Conservation (phyloP, 2,113 vertebrate genomes). For the Periophthalmodon schlosseri region DNA sequence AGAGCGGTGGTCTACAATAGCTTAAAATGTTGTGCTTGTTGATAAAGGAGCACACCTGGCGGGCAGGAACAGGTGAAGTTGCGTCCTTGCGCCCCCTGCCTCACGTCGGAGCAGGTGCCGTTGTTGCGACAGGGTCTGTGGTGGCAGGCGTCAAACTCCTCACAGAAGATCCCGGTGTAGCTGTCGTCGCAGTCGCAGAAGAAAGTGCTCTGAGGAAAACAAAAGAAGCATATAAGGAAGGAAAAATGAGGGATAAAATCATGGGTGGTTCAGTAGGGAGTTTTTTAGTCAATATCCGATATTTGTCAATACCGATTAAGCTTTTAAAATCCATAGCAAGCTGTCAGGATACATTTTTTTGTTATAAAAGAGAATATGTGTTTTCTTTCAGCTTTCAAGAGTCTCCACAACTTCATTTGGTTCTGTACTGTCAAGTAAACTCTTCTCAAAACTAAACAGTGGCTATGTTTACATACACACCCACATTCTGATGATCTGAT, state of each 20-base stretch:
- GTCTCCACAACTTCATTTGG: neutral
- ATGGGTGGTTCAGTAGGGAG: too few species aligned
- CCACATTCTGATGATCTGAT: too few species aligned
- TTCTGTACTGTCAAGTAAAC: too few species aligned
- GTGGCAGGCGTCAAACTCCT: slow-evolving; percentile 93
- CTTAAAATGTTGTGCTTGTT: neutral
- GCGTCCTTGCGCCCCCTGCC: slow-evolving; percentile 82
- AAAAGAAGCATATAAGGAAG: neutral
- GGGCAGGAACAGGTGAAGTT: slow-evolving; percentile 89
- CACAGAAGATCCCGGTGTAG: slow-evolving; percentile 87
- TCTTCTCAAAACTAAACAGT: too few species aligned
- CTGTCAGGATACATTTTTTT: too few species aligned
- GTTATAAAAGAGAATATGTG: too few species aligned
- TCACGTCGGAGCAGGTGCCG: slow-evolving; percentile 82
- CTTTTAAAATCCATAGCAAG: too few species aligned
- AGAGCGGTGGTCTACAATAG: neutral
- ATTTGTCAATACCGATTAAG: too few species aligned
- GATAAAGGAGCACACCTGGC: slow-evolving; percentile 74
- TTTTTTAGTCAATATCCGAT: too few species aligned
- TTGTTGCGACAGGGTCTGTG: slow-evolving; percentile 87
- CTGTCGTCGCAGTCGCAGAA: slow-evolving; percentile 88
- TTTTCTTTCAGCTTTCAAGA: neutral
- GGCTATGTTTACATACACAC: too few species aligned
- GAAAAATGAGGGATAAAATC: neutral
- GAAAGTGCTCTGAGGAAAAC: slow-evolving; percentile 82